Evolutionary conservation across 2,888 invertebrate species (phyloP), one percentile per base, ranked within the genome.

Genomic region (Calliphora vomitoria): DNA sequence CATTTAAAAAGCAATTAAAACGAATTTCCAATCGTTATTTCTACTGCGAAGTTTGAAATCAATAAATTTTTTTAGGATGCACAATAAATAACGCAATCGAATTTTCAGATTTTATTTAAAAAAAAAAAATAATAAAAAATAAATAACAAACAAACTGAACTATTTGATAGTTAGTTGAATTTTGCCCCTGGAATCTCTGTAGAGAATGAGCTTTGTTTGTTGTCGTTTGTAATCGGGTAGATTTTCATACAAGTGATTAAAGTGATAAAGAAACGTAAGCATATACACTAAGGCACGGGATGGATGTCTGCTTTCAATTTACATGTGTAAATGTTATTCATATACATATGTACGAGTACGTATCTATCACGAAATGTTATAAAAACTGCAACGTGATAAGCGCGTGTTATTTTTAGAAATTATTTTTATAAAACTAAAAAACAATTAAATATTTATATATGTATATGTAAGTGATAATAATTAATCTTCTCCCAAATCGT

Each of bases 301-400:
- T 79, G 62, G 78, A 35, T 60, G 82, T 71, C 60, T 76, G 69
- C 55, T 76, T 71, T 53, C 41, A 69, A 82, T 68, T 76, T 71
- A 78, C 69, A 69, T 60, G 44, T 44, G 44, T 66, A 15, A 4
- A 58, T 35, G 18, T 41, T 38, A 35, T 3, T 31, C n/a, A n/a
- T n/a, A 35, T 31, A 25, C 3, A 35, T 8, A 31, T 11, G 35
- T 69, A 20, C 1, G n/a, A 44, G 8, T 35, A 62, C 35, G 72
- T 86, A 84, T 69, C 86, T 82, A 88, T 88, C 88, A 88, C 88
- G 88, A 69, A 85, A 74, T 75, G 74, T 62, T 79, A 50, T 81
- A 74, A 74, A 74, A 78, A 83, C 58, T 78, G 69, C 83, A 83
- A 79, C 88, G 88, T 88, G 88, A 88, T 88, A 88, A 87, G 81